Evolutionary conservation across 2,888 invertebrate species (phyloP), one percentile per base, ranked within the genome.

Genomic region (Philonicus albiceps): DNA sequence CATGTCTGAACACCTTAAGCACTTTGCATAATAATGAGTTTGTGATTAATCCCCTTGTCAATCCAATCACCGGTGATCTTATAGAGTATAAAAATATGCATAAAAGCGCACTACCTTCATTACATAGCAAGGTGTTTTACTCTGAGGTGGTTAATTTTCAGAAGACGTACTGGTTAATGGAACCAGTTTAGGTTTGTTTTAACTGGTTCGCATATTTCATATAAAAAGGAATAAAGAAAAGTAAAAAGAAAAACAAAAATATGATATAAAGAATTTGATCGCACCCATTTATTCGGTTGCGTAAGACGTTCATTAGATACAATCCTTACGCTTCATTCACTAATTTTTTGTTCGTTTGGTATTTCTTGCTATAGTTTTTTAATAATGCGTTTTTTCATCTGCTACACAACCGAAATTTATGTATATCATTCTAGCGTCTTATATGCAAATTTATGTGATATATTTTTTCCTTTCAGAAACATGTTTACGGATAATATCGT

Each of bases 401-500:
- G 27, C 64, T 11, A 22, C 64, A 64, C 64, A 8, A 64, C n/a
- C 13, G 13, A 49, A 27, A 43, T n/a, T n/a, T n/a, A n/a, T 87
- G 34, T 75, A 43, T 40, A n/a, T 11, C 19, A 40, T 72, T 78
- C 19, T 53, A 27, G 72, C 34, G 19, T 22, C 37, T 49, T 55
- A 64, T 16, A 49, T 75, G 22, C 55, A 74, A 16, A 22, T 72
- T 86, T 81, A 75, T 16, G 30, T 83, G 53, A 34, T 27, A 43
- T 6, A n/a, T n/a, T 55, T 85, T 89, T 89, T 89, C 88, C 88
- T 94, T 95, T 87, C 94, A 97, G 98, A 91, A 98, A 98, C 91
- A 95, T 98, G 93, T 98, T 98, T 91, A 97, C 98, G 37, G 97
- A 97, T 89, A 98, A 98, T 93, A 93, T 98, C 88, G 95, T 97